These are phyloP conservation scores for Drosophila anomalata DNA, from an alignment of 2,888 invertebrate genomes.

Conservation along the genomic window DNA sequence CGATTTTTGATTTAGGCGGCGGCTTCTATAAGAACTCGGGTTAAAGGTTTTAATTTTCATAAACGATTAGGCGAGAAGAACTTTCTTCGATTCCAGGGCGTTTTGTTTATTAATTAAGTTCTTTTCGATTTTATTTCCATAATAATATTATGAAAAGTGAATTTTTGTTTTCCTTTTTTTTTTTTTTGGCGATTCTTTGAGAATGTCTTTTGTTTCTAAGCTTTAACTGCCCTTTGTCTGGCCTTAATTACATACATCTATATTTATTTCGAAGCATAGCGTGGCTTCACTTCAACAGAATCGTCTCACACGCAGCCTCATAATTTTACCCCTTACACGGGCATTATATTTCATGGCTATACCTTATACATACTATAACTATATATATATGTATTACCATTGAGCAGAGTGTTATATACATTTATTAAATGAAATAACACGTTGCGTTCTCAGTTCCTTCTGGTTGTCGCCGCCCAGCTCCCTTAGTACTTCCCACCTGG, in stretches of 20 bases:
- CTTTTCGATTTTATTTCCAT: conserved; percentile 38
- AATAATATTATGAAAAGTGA: conserved; percentile 57
- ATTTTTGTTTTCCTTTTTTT: conserved; percentile 53
- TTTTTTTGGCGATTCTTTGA: conserved; percentile 52
- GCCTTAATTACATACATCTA: conserved; percentile 47
- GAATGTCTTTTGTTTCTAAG: conserved; percentile 59
- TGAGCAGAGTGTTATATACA: conserved; percentile 31
- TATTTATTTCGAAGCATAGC: conserved; percentile 22
- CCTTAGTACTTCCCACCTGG: background rate
- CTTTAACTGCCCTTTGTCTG: conserved; percentile 72
- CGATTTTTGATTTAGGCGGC: conserved; percentile 37
- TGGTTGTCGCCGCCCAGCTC: conserved; percentile 2
- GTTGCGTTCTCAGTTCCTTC: conserved; percentile 39
- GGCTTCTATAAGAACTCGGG: conserved; percentile 7
- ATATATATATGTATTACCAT: conserved; percentile 2
- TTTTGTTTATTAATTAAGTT: conserved; percentile 31
- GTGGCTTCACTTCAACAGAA: conserved; percentile 30
- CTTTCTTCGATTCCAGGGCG: conserved; percentile 25
- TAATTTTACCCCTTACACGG: conserved; percentile 30
- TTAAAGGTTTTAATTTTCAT: conserved; percentile 42
- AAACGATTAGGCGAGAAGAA: conserved; percentile 30
- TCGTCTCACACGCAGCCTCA: conserved; percentile 46
- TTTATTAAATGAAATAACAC: conserved; percentile 47
- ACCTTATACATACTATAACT: background rate
- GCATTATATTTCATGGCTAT: conserved; percentile 43